Conservation (phyloP, 2,888 invertebrate species). For the Argyra leucocephala region DNA sequence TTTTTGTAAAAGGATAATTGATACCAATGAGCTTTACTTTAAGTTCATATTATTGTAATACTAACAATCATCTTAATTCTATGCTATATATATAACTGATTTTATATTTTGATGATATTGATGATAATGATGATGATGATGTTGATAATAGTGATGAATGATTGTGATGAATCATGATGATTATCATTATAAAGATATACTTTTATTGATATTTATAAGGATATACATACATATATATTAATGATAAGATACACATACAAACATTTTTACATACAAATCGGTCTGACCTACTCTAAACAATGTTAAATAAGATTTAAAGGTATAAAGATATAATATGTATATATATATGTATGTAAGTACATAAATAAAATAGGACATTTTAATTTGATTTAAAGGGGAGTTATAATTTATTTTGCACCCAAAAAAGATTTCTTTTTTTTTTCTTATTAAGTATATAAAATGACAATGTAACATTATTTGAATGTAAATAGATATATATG, state of each 20-base stretch:
- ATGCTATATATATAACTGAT: no score
- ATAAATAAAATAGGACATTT: constrained; percentile 21
- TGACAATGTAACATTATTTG: neutral
- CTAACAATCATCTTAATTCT: no score
- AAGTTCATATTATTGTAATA: neutral
- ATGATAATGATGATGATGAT: neutral
- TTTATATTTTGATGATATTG: neutral
- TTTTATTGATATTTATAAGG: neutral
- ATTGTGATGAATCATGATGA: no score
- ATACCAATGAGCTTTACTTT: constrained; percentile 4
- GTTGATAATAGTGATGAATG: no score
- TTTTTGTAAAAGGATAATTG: neutral
- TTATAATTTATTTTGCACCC: constrained; percentile 3
- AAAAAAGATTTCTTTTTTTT: neutral
- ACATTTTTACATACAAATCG: constrained; percentile 12
- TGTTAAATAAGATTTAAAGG: constrained; percentile 17
- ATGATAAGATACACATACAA: neutral
- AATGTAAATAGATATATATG: neutral
- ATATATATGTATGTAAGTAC: constrained; percentile 12
- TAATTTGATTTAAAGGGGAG: constrained; percentile 11
- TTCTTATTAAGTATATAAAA: no score
- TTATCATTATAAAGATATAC: no score
- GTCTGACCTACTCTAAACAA: constrained; percentile 21
- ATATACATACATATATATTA: neutral
- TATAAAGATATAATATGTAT: neutral